Conservation (phyloP, 2,888 invertebrate genomes). For the Cabera pusaria region DNA sequence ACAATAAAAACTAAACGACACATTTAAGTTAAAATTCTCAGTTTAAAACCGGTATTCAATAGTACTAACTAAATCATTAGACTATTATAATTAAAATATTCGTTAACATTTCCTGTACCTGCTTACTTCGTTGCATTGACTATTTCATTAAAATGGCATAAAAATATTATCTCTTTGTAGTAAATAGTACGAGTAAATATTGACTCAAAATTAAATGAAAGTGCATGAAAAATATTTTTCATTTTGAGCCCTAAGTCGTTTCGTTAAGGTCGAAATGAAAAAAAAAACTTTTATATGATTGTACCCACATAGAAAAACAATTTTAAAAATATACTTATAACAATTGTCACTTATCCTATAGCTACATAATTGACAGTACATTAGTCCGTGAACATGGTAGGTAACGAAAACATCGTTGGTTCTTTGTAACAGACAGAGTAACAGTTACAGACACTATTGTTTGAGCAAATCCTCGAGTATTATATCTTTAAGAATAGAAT, state of each 20-base stretch:
- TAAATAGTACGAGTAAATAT: conserved; percentile 40
- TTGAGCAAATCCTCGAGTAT: conserved; percentile 13
- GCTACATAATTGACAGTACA: conserved; percentile 57
- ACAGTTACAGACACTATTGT: conserved; percentile 1
- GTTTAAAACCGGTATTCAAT: conserved; percentile 48
- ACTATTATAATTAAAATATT: conserved; percentile 51
- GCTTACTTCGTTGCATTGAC: conserved; percentile 64
- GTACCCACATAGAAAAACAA: conserved; percentile 25
- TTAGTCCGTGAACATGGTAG: no score
- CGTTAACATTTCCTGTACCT: conserved; percentile 53
- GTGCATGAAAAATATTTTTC: conserved; percentile 11
- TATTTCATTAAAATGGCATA: conserved; percentile 41
- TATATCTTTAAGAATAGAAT: no score
- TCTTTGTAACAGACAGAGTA: no score
- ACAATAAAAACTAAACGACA: conserved; percentile 30
- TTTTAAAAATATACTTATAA: conserved; percentile 31
- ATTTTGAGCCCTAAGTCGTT: conserved; percentile 1
- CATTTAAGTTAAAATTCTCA: conserved; percentile 43
- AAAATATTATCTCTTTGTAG: conserved; percentile 35
- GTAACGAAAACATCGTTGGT: no score
- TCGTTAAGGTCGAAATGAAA: conserved; percentile 13
- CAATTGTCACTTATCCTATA: conserved; percentile 48
- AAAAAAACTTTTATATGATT: conserved; percentile 10
- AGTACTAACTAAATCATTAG: conserved; percentile 57
- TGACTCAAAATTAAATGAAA: conserved; percentile 40